These are phyloP conservation scores for Heliconius aoede DNA, from an alignment of 2,888 invertebrate genomes.

Conservation along the genomic window DNA sequence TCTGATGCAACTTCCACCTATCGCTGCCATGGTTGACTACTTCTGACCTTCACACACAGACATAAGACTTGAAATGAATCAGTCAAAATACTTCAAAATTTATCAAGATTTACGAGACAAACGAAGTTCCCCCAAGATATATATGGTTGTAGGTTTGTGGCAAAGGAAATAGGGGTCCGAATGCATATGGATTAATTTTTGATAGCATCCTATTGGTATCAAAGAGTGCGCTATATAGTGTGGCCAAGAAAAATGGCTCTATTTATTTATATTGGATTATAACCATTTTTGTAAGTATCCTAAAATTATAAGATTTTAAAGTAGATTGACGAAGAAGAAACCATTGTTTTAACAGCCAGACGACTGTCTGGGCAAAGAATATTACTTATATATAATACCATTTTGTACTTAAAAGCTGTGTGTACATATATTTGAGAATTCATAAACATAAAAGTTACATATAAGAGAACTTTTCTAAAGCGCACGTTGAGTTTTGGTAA, in stretches of 20 bases:
- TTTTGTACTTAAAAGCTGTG: background rate
- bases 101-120: slow-evolving; percentile 38
- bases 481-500: slow-evolving; percentile 14
- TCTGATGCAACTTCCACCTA: slow-evolving; percentile 36
- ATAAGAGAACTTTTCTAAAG: slow-evolving; percentile 3
- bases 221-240: background rate
- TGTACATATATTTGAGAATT: background rate
- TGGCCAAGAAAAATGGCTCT: background rate
- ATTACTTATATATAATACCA: background rate
- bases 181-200: slow-evolving; percentile 38
- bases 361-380: background rate
- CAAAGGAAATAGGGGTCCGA: slow-evolving; percentile 36
- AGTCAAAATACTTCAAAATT: slow-evolving; percentile 16
- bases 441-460: background rate
- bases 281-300: too few relatives aligned
- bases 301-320: too few relatives aligned
- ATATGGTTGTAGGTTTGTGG: slow-evolving; percentile 39
- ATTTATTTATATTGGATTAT: too few relatives aligned
- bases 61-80: slow-evolving; percentile 31
- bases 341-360: background rate
- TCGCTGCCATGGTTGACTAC: background rate
- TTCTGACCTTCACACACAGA: slow-evolving; percentile 27
- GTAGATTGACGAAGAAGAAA: too few relatives aligned
- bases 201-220: slow-evolving; percentile 26
- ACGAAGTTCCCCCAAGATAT: slow-evolving; percentile 36